Conservation (phyloP, 2,797 vertebrate species). For the Podargus strigoides region DNA sequence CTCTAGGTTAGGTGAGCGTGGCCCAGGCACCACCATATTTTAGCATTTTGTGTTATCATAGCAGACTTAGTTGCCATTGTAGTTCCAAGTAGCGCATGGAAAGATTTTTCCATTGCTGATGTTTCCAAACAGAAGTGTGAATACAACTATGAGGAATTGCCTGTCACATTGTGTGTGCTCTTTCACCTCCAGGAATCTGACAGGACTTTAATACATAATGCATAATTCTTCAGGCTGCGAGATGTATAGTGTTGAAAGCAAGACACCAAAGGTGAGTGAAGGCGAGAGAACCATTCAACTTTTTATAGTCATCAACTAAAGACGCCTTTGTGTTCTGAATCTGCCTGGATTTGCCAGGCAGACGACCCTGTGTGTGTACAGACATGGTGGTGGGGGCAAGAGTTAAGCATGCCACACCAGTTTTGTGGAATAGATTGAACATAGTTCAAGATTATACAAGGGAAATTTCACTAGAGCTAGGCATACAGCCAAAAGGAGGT, state of each 20-base stretch:
- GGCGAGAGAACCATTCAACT: background rate
- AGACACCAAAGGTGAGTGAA: background rate
- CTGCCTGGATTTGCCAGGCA: background rate
- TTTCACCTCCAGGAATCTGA: background rate
- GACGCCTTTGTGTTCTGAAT: background rate
- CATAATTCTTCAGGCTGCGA: background rate
- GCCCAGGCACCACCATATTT: background rate
- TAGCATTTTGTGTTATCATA: background rate
- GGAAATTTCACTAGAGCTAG: background rate
- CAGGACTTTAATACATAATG: background rate
- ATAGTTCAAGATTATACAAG: background rate
- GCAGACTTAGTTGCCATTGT: background rate
- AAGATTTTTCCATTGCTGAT: background rate
- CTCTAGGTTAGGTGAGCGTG: background rate
- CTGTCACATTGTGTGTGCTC: background rate
- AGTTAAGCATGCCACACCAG: background rate
- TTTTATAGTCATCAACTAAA: background rate
- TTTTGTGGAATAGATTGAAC: background rate
- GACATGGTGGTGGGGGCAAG: accelerated
- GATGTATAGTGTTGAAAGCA: background rate
- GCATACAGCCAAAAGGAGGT: background rate
- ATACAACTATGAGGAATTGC: too few species aligned
- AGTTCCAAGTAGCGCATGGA: accelerated
- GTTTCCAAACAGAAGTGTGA: background rate
- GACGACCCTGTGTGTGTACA: background rate